Evolutionary conservation across 2,113 vertebrate genomes (phyloP).

Genomic region (Cryptotis parvus): DNA sequence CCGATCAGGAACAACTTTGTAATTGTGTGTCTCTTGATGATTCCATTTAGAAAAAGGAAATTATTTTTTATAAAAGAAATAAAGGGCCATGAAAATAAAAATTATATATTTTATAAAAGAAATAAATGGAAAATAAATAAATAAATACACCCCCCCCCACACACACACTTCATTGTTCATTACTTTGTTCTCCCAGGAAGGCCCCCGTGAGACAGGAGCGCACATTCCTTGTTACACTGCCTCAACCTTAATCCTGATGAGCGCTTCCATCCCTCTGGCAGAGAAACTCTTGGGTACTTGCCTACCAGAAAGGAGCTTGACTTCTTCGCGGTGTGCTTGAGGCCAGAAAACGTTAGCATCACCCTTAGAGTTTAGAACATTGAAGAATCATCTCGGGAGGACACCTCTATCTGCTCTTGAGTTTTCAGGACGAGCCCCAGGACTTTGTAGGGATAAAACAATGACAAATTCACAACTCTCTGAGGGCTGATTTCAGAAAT

Average conservation of each 20-base stretch:
- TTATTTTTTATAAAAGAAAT: too few relatives aligned
- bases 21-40: too few relatives aligned
- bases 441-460: neutral
- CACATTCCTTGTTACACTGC: constrained; percentile 63
- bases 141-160: constrained; percentile 25
- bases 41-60: too few relatives aligned
- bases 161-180: constrained; percentile 68
- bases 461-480: neutral
- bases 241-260: constrained; percentile 73
- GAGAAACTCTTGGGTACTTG: neutral
- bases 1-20: too few relatives aligned
- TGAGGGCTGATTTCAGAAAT: neutral
- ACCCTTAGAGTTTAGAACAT: neutral
- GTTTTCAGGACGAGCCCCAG: neutral
- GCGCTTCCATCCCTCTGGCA: neutral
- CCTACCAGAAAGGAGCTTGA: neutral
- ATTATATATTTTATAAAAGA: too few relatives aligned
- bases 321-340: neutral
- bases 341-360: neutral
- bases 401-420: neutral
- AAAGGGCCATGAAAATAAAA: too few relatives aligned
- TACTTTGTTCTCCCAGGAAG: constrained; percentile 73
- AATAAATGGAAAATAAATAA: too few relatives aligned
- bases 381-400: neutral
- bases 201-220: constrained; percentile 75